Base-by-base conservation (phyloP, 2,888 invertebrate species). In the Rhamphomyia laevipes region DNA sequence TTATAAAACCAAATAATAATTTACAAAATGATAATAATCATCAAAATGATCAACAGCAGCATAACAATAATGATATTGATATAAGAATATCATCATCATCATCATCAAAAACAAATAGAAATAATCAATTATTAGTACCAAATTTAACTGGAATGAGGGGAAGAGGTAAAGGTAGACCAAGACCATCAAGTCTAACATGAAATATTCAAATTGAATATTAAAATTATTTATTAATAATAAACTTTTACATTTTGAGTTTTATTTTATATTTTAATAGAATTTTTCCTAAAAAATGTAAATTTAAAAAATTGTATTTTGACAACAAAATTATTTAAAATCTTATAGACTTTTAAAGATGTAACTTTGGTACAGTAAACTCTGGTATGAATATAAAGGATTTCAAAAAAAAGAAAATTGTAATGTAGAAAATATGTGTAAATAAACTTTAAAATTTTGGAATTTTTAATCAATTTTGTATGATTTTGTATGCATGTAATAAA, bases 1-100 rank as follows among this genome's bases (percentile, higher is more conserved):
- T 17, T 42, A 37, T 50, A 48, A 40, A 50, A 49, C 38, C 55
- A 23, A 5, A 35, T 13, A n/a, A 35, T 35, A 7, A 33, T 33
- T 33, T 30, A 30, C 7, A 9, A 6, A 30, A 30, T 30, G 30
- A 9, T 33, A 33, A n/a, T 35, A 35, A n/a, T 35, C 35, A 35
- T 4, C n/a, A n/a, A n/a, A 35, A 35, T 35, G 33, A 11, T 13
- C 33, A 33, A n/a, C n/a, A n/a, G n/a, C n/a, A n/a, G n/a, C n/a
- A n/a, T n/a, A n/a, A n/a, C n/a, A n/a, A n/a, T 40, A 13, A 15
- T 17, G 2, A 18, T 21, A 17, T 13, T 11, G 17, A 41, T 17
- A 17, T 6, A 41, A 21, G 13, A 41, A 12, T 17, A 4, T 9
- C 10, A 13, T 21, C 35, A 35, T 15, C 35, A n/a, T 35, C 35